Evolutionary conservation across 2,113 vertebrate genomes (phyloP).

Genomic region (Chlorodrepanis virens): DNA sequence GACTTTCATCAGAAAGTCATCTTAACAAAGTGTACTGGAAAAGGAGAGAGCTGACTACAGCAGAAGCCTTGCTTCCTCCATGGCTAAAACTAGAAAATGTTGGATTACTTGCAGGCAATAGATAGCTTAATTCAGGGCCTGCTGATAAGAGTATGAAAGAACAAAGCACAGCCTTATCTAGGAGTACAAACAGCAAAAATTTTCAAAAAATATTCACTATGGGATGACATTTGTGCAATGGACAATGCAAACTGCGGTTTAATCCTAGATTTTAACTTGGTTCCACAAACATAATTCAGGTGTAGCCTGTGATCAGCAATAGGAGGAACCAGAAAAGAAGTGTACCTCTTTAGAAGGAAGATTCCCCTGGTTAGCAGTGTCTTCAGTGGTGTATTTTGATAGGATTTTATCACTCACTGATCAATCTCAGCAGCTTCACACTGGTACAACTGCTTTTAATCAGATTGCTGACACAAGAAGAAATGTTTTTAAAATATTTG

Average conservation of each 20-base stretch:
- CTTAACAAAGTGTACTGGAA: neutral
- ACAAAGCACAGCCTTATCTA: neutral
- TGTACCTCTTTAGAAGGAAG: too few relatives aligned
- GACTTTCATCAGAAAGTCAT: neutral
- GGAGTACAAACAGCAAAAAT: neutral
- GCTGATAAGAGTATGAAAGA: neutral
- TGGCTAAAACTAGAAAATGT: neutral
- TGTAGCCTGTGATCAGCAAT: neutral
- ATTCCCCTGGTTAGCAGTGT: neutral
- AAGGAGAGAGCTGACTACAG: neutral
- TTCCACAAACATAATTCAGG: fast-evolving
- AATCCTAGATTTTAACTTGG: neutral
- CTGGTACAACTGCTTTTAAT: neutral
- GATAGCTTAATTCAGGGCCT: neutral
- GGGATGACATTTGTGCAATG: neutral
- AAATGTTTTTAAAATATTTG: neutral
- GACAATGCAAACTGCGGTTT: neutral
- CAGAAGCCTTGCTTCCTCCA: neutral
- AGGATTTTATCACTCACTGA: neutral
- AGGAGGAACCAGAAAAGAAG: neutral
- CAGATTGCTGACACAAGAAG: neutral
- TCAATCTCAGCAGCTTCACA: neutral
- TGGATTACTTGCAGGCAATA: neutral
- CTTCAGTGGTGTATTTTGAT: neutral
- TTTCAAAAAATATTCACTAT: neutral